These are phyloP conservation scores for Augochlora pura DNA, from an alignment of 1,140 invertebrate species.

Conservation along the genomic window DNA sequence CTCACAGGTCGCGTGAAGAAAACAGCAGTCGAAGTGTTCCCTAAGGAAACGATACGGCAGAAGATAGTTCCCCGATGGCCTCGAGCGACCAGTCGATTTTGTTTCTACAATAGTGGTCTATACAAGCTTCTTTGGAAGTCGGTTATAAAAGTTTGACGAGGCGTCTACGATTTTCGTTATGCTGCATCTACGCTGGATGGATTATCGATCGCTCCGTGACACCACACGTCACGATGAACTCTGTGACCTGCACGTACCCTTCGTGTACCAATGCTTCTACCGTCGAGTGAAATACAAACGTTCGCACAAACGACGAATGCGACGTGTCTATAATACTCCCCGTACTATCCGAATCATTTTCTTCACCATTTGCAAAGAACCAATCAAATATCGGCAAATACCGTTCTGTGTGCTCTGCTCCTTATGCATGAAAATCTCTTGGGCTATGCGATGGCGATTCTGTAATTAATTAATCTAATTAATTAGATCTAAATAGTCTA, in stretches of 20 bases:
- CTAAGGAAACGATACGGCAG: neutral
- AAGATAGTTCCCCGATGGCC: neutral
- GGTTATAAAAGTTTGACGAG: slow-evolving; percentile 60
- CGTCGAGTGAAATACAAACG: slow-evolving; percentile 40
- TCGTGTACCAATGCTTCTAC: slow-evolving; percentile 33
- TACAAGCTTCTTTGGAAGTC: neutral
- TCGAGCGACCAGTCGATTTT: neutral
- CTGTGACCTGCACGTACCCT: slow-evolving; percentile 22
- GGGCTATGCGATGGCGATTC: too few species aligned
- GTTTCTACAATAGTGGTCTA: neutral
- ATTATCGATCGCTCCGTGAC: slow-evolving; percentile 61
- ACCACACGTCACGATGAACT: slow-evolving; percentile 11
- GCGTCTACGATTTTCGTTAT: slow-evolving; percentile 58
- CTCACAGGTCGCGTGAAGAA: neutral
- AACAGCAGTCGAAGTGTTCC: neutral
- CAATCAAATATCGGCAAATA: too few species aligned
- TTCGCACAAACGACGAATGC: slow-evolving; percentile 11
- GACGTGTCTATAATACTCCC: slow-evolving; percentile 21
- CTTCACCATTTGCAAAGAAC: too few species aligned
- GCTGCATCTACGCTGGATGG: slow-evolving; percentile 53
- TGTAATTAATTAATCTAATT: too few species aligned
- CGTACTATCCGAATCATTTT: neutral
- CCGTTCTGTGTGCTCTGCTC: too few species aligned
- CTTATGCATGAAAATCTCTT: too few species aligned
- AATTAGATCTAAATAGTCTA: too few species aligned